These are phyloP conservation scores for Malachius bipustulatus DNA, from an alignment of 2,888 invertebrate species.

Conservation along the genomic window DNA sequence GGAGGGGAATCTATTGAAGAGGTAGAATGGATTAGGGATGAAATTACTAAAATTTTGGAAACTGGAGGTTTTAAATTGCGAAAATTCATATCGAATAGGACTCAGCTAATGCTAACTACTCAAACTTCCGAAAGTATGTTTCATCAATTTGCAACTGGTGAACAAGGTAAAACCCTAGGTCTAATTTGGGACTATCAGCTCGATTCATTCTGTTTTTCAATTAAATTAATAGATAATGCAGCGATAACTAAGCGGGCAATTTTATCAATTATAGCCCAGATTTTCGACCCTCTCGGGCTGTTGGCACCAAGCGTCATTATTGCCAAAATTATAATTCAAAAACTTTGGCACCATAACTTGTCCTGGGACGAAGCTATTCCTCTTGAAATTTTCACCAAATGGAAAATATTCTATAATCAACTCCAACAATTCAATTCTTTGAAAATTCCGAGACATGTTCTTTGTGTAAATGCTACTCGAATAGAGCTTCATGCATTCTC, in stretches of 20 bases:
- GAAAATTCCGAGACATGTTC: background rate
- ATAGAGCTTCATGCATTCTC: constrained; percentile 5
- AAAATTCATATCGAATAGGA: too few species aligned
- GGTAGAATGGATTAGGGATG: too few species aligned
- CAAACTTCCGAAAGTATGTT: too few species aligned
- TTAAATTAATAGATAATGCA: background rate
- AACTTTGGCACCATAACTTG: constrained; percentile 6
- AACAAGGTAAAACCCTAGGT: constrained; percentile 8
- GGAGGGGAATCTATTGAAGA: too few species aligned
- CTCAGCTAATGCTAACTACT: too few species aligned
- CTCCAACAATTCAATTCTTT: background rate
- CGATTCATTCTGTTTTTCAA: background rate
- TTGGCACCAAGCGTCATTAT: constrained; percentile 5
- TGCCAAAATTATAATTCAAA: constrained; percentile 9
- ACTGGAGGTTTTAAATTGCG: too few species aligned
- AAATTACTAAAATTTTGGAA: too few species aligned
- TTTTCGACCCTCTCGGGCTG: constrained; percentile 9
- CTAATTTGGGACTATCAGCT: constrained; percentile 5
- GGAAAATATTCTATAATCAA: background rate
- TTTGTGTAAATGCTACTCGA: background rate
- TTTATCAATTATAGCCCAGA: constrained; percentile 1
- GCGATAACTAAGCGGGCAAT: constrained; percentile 3
- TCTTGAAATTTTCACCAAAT: background rate
- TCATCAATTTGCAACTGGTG: too few species aligned
- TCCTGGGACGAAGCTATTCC: constrained; percentile 6